phyloP scores from a whole-genome alignment of 2,888 invertebrate species.

The Listrodromus nycthemerus region DNA sequence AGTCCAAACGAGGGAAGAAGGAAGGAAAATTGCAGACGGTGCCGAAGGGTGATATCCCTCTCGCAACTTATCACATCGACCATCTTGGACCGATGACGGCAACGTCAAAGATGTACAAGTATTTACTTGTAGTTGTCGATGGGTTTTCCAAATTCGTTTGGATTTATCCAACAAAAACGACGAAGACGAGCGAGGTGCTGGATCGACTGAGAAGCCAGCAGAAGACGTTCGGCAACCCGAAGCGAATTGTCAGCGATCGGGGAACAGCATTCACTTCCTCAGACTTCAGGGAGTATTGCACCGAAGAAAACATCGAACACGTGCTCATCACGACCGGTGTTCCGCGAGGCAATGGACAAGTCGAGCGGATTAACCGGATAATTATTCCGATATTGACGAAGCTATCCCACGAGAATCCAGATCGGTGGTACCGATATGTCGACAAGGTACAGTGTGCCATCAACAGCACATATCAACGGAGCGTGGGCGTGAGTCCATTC shows the following conservation, averaged over 20 bases:
- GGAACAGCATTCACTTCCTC: conserved; percentile 70
- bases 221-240: conserved; percentile 63
- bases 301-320: conserved; percentile 57
- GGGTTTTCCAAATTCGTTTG: conserved; percentile 76
- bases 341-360: conserved; percentile 67
- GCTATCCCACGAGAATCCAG: conserved; percentile 44
- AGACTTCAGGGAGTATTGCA: conserved; percentile 54
- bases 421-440: conserved; percentile 50
- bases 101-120: conserved; percentile 74
- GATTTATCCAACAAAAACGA: conserved; percentile 76
- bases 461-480: conserved; percentile 37
- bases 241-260: conserved; percentile 68
- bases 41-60: conserved; percentile 73
- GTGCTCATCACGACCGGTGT: conserved; percentile 74
- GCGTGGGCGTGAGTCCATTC: conserved; percentile 40
- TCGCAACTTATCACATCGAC: conserved; percentile 77
- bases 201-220: conserved; percentile 57
- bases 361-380: conserved; percentile 45
- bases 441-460: conserved; percentile 32
- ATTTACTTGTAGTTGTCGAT: conserved; percentile 77
- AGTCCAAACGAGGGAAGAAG: conserved; percentile 72
- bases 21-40: conserved; percentile 73
- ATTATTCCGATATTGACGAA: conserved; percentile 63
- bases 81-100: conserved; percentile 76
- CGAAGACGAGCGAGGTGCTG: conserved; percentile 68